A percentile compares a stretch with the other conserved stretches of the same genome.
Conservation (phyloP, 2,888 invertebrate species). For the Conomelus anceps region DNA sequence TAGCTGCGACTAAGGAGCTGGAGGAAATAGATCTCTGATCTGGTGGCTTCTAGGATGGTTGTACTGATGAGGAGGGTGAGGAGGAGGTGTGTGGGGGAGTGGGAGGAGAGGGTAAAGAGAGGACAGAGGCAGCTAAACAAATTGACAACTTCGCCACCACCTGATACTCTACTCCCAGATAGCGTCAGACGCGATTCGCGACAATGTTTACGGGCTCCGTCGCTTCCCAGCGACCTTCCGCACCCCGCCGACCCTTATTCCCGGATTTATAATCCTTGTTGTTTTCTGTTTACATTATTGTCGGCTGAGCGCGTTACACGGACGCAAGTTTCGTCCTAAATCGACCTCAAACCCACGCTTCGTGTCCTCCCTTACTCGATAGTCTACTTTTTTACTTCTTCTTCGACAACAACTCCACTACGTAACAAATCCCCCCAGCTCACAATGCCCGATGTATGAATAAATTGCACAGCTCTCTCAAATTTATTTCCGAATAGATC, state of each 20-base stretch:
- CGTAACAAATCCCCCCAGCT: no score
- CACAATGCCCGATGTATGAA: neutral
- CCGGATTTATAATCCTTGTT: slow-evolving; percentile 8
- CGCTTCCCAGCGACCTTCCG: neutral
- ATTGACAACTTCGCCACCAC: slow-evolving; percentile 6
- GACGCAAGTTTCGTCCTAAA: neutral
- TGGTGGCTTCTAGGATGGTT: neutral
- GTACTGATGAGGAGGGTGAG: neutral
- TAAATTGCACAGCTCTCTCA: neutral
- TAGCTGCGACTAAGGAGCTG: neutral
- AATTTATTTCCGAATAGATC: neutral
- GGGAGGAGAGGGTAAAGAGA: neutral
- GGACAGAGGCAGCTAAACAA: neutral
- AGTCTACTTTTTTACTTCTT: neutral
- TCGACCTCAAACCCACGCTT: neutral
- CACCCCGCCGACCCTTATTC: neutral
- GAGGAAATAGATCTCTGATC: neutral
- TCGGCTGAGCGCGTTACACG: neutral
- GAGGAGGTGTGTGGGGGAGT: neutral
- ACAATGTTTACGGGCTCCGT: neutral
- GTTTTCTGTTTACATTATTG: slow-evolving; percentile 1
- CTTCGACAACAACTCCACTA: neutral
- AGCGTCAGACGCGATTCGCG: slow-evolving; percentile 1
- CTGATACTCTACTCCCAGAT: slow-evolving; percentile 7
- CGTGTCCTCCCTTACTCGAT: neutral